Percentiles rank a stretch among this genome's conserved stretches.
These are phyloP conservation scores for Eilema griseolum DNA, from an alignment of 2,888 invertebrate genomes.

Conservation along the genomic window DNA sequence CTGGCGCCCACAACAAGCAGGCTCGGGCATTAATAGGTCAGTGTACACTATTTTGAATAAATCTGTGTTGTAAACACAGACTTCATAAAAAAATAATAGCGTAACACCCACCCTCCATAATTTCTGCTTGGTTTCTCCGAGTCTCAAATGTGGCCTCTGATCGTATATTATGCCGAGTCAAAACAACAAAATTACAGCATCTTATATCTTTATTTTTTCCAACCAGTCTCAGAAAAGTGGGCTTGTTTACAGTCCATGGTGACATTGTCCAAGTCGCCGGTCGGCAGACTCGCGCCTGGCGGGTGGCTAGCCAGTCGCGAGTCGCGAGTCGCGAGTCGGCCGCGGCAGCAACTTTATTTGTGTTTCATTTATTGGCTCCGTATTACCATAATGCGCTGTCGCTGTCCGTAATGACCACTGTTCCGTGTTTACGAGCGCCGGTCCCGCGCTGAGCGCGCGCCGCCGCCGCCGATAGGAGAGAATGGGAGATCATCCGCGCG, in stretches of 20 bases:
- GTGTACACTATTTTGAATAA: not conserved
- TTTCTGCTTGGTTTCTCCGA: not conserved
- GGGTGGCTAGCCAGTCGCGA: not conserved
- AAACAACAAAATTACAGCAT: constrained; percentile 9
- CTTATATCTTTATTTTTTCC: not conserved
- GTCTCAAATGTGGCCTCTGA: not conserved
- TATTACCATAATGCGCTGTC: constrained; percentile 55
- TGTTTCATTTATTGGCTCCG: constrained; percentile 51
- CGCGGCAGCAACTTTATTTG: constrained; percentile 25
- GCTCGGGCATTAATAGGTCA: not conserved
- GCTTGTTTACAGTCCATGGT: constrained; percentile 10
- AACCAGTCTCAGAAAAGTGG: not conserved
- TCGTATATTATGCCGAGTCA: not conserved
- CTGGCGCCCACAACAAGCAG: not conserved
- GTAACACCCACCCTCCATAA: not conserved
- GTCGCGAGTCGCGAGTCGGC: not conserved
- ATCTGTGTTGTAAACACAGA: not conserved
- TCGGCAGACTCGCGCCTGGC: not conserved
- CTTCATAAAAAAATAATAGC: not conserved
- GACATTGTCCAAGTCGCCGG: not conserved
- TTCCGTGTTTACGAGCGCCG: constrained; percentile 37
- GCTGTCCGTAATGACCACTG: constrained; percentile 40
- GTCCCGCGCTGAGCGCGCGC: constrained; percentile 9
- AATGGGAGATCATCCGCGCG: constrained; percentile 22
- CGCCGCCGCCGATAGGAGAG: constrained; percentile 21